Conservation (phyloP, 2,113 vertebrate genomes). For the Mesitornis unicolor region DNA sequence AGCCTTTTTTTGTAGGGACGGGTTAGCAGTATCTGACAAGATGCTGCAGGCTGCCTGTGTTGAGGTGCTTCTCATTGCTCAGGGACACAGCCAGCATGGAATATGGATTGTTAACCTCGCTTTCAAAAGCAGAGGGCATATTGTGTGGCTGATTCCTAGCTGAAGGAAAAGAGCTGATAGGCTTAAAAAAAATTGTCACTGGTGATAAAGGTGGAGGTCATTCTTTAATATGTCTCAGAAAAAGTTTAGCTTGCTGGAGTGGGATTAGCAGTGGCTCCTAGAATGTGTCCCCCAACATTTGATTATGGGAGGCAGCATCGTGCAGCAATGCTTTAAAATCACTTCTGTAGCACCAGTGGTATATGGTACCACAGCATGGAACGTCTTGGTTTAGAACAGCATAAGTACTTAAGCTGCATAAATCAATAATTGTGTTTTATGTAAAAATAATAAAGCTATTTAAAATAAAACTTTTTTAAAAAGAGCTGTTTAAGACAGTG, state of each 20-base stretch:
- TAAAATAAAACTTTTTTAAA: neutral
- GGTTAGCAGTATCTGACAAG: accelerated
- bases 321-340: neutral
- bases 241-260: neutral
- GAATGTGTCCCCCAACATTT: accelerated
- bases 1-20: neutral
- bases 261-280: neutral
- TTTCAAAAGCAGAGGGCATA: neutral
- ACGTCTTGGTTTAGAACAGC: neutral
- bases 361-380: neutral
- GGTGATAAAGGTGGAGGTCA: neutral
- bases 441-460: neutral
- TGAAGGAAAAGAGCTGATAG: neutral
- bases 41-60: neutral
- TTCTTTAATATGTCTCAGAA: neutral
- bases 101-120: accelerated
- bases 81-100: accelerated
- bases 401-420: neutral
- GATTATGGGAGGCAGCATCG: accelerated
- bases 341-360: neutral
- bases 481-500: neutral
- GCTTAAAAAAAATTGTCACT: neutral
- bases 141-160: neutral
- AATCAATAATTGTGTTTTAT: neutral
- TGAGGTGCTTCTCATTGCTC: neutral